phyloP scores from a whole-genome alignment of 2,113 vertebrate genomes.

The Chrysochloris asiatica region DNA sequence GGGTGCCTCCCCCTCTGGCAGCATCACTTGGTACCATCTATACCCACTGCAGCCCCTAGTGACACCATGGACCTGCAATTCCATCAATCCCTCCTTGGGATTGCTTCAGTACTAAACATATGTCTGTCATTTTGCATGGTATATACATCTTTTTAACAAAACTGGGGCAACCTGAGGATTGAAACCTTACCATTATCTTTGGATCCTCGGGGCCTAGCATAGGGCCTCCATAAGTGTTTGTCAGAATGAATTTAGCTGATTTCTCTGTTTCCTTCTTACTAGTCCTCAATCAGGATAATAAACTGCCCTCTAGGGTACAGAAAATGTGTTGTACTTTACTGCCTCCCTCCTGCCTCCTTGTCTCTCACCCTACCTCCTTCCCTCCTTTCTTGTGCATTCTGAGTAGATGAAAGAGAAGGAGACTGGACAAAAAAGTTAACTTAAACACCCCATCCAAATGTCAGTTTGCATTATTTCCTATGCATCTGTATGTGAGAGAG shows the following conservation, averaged over 20 bases:
- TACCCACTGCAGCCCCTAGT: too few species aligned
- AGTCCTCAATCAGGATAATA: conserved; percentile 8
- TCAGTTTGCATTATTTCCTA: conserved; percentile 32
- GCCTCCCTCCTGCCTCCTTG: neutral
- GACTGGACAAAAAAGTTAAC: neutral
- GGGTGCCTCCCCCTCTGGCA: too few species aligned
- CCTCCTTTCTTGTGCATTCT: neutral
- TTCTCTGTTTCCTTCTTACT: conserved; percentile 5
- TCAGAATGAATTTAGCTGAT: neutral
- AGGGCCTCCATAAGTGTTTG: neutral
- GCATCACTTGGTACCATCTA: too few species aligned
- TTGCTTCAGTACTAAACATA: neutral
- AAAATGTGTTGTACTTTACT: neutral
- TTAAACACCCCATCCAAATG: conserved; percentile 13
- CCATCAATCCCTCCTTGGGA: neutral
- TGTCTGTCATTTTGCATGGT: neutral
- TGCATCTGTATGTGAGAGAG: neutral
- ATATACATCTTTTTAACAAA: neutral
- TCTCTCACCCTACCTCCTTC: neutral
- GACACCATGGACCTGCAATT: neutral
- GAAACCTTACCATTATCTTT: neutral
- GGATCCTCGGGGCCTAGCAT: neutral
- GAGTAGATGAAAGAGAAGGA: conserved; percentile 11
- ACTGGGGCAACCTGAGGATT: neutral
- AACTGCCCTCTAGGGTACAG: neutral